Evolutionary conservation across 2,113 vertebrate species (phyloP), one percentile per base, ranked within the genome.

Genomic region (Melanotaenia duboulayi): DNA sequence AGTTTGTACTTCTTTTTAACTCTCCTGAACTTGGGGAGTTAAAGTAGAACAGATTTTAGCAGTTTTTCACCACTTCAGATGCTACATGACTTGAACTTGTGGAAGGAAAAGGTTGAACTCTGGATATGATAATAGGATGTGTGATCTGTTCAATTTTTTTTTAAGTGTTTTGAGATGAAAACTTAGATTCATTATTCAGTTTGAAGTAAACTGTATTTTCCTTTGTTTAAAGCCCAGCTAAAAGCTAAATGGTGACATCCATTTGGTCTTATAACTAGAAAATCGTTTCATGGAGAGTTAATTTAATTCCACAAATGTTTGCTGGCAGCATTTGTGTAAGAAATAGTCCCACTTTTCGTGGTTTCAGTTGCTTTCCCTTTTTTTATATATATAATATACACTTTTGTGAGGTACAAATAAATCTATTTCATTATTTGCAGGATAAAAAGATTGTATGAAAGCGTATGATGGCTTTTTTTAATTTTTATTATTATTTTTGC

Each of bases 1-100:
- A 68, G 65, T 72, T 65, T 61, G 46, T 64, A 82, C 76, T 83
- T 84, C 39, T 78, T 52, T 82, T 28, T 56, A 7, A 58, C 67
- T 74, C 74, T 70, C 66, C 28, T 62, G 24, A 65, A 49, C 25
- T 65, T 70, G 59, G 65, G 48, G 59, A 74, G n/a, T 69, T 49
- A 12, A 37, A 71, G 52, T 14, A 39, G 79, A 62, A 48, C 23
- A 65, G 54, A 74, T 70, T 68, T 78, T 51, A 62, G 35, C 61
- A 52, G 32, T 49, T 64, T 61, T 72, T 2, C n/a, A 24, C 57
- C 63, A 67, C 50, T 50, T 80, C 6, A 48, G 46, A 48, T 22
- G 7, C n/a, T 32, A 35, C 5, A 22, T 57, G 39, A 76, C 76
- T 76, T 78, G n/a, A 78, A 69, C 14, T 39, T 60, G 57, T 76